Base-by-base conservation (phyloP, 1,140 invertebrate genomes). In the Pteromalus puparum region DNA sequence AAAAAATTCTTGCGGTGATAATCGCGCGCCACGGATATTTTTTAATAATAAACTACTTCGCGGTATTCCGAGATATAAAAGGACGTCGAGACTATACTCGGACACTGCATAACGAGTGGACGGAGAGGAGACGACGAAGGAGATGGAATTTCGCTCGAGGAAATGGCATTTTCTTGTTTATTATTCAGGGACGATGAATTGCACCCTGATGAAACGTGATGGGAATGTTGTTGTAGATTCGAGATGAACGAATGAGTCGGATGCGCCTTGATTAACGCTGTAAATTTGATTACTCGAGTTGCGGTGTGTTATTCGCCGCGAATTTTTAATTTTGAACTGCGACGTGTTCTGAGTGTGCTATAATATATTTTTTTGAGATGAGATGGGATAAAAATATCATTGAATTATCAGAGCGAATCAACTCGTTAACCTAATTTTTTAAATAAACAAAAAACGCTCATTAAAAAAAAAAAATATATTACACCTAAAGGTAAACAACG, bases 101-200 rank as follows among this genome's bases (percentile, higher is more conserved):
- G 72, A 74, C 28, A 73, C 26, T 73, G 30, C 6, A 28, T n/a
- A 28, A 15, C 13, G 28, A 7, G 18, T 28, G 10, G 70, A 34
- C 2, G 30, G 30, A n/a, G n/a, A n/a, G n/a, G n/a, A n/a, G n/a
- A 72, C 12, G 9, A 21, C 21, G 21, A 10, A 6, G 61, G 18
- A 26, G 65, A 10, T 68, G 4, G 24, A 68, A 68, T 5, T 13
- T 1, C 65, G 65, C 65, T 72, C 68, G n/a, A 9, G 24, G 24
- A 30, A 65, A 78, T 34, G 26, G 74, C 74, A 5, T 70, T 70
- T 38, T n/a, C 34, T 78, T 78, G 26, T 65, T 65, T 65, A 65
- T 78, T 38, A 65, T 78, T 61, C 46, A 13, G 38, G 48, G n/a
- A 28, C 53, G 53, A 13, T 24, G 74, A 76, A 48, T 76, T 53